A percentile compares a stretch with the other conserved stretches of the same genome.
phyloP scores from a whole-genome alignment of 2,797 vertebrate species.

The Sebastes alutus region DNA sequence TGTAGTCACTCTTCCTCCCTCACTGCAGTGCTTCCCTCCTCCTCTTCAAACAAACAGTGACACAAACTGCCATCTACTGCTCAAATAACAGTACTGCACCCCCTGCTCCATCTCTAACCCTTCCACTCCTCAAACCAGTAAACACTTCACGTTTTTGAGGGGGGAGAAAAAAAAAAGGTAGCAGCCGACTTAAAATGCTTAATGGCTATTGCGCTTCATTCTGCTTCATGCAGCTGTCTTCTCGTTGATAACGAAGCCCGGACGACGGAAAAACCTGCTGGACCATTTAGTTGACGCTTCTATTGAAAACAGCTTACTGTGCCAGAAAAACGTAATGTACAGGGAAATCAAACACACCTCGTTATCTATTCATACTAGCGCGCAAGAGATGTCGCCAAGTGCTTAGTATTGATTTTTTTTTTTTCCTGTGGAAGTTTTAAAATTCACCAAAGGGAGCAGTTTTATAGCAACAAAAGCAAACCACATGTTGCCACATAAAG shows the following conservation, averaged over 20 bases:
- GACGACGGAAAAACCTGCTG: background rate
- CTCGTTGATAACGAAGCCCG: background rate
- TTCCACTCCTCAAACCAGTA: background rate
- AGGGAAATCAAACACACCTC: background rate
- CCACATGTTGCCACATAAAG: background rate
- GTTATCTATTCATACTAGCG: background rate
- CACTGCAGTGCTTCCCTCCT: slow-evolving; percentile 55
- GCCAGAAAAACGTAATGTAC: background rate
- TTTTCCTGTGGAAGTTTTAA: background rate
- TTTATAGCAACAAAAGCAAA: background rate
- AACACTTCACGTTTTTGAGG: background rate
- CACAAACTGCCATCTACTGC: slow-evolving; percentile 65
- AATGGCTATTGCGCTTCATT: background rate
- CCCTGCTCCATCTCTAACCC: background rate
- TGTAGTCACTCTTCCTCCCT: slow-evolving; percentile 39
- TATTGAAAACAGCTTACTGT: slow-evolving; percentile 4
- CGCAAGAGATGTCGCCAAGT: background rate
- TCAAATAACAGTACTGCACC: slow-evolving; percentile 13
- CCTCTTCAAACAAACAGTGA: slow-evolving; percentile 33
- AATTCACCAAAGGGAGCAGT: background rate
- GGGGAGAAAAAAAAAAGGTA: background rate
- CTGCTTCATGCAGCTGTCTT: background rate
- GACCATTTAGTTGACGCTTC: background rate
- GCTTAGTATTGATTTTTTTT: background rate
- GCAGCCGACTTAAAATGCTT: background rate